Conservation (phyloP, 1,140 invertebrate genomes). For the Dryas iulia region DNA sequence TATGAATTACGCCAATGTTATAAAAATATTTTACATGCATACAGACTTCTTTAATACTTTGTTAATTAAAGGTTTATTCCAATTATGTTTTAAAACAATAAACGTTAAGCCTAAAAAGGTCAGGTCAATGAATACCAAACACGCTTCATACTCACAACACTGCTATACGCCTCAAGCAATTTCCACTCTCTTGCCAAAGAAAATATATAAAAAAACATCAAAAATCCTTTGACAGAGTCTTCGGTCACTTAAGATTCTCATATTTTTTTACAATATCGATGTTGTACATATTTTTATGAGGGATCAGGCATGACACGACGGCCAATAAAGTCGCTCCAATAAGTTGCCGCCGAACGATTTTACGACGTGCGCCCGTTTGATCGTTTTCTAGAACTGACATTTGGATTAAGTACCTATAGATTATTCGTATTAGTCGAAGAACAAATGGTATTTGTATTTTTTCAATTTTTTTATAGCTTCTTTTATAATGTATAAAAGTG, state of each 20-base stretch:
- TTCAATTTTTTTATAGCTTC: no score
- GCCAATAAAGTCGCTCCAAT: constrained; percentile 70
- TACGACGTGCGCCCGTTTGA: constrained; percentile 50
- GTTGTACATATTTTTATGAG: constrained; percentile 68
- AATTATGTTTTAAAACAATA: constrained; percentile 1
- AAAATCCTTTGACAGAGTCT: constrained; percentile 2
- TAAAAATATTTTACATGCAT: neutral
- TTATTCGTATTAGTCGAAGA: no score
- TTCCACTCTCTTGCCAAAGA: constrained; percentile 26
- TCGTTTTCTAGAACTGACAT: constrained; percentile 22
- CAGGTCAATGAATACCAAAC: constrained; percentile 4
- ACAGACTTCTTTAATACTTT: neutral
- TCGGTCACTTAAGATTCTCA: constrained; percentile 49
- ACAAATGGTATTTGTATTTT: no score
- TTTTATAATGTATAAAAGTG: no score
- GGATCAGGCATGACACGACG: constrained; percentile 64
- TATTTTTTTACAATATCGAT: constrained; percentile 48
- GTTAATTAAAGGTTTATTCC: neutral
- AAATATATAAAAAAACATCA: neutral
- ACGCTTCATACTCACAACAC: neutral
- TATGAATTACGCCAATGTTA: neutral
- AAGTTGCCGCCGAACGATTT: constrained; percentile 66
- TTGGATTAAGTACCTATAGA: constrained; percentile 11
- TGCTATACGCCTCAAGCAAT: constrained; percentile 43
- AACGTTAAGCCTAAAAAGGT: constrained; percentile 5